Evolutionary conservation across 2,797 vertebrate species (phyloP).

Genomic region (Bufotes viridis): DNA sequence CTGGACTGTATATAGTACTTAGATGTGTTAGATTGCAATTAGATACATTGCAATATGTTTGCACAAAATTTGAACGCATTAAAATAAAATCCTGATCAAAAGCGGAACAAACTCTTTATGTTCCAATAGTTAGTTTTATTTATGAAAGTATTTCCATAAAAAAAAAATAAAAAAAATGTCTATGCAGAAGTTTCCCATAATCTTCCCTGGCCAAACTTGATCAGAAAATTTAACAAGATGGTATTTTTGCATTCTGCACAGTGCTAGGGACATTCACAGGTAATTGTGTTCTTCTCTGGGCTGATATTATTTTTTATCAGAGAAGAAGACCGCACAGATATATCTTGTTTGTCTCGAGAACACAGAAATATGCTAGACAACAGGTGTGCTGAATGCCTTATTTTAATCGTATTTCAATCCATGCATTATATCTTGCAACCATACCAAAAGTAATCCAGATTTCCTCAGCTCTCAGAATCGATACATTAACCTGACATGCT

Average conservation of each 20-base stretch:
- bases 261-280: background rate
- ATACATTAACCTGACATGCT: background rate
- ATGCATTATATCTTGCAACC: background rate
- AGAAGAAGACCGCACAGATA: slow-evolving; percentile 2
- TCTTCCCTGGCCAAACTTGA: no score
- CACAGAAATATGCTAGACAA: background rate
- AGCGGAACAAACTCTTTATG: background rate
- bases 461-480: background rate
- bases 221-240: slow-evolving; percentile 3
- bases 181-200: background rate
- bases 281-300: background rate
- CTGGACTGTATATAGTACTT: no score
- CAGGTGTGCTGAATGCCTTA: background rate
- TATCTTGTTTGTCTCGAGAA: slow-evolving; percentile 15
- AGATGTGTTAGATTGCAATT: no score
- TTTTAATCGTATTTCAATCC: slow-evolving; percentile 7
- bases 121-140: background rate
- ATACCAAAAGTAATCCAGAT: background rate
- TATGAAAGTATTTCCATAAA: background rate
- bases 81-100: slow-evolving; percentile 1
- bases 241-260: background rate
- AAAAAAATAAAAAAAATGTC: background rate
- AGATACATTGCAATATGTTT: no score
- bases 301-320: background rate
- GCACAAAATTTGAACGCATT: background rate